These are phyloP conservation scores for Aethina tumida DNA, from an alignment of 1,140 invertebrate species.

Conservation along the genomic window DNA sequence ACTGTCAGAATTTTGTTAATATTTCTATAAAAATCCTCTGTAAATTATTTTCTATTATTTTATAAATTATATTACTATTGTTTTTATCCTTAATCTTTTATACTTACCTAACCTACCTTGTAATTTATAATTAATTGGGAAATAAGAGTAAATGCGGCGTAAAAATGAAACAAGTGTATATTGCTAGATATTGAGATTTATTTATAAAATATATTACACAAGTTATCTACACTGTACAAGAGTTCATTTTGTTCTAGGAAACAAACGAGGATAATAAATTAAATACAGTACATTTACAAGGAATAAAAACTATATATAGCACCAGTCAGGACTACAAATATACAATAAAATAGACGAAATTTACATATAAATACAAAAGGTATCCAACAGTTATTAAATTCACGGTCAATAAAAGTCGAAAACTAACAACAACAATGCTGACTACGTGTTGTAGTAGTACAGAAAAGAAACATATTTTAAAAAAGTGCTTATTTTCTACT, in stretches of 20 bases:
- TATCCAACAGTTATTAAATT: too few species aligned
- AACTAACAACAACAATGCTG: neutral
- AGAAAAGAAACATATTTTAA: too few species aligned
- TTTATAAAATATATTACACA: slow-evolving; percentile 41
- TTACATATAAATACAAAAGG: slow-evolving; percentile 28
- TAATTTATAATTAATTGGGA: too few species aligned
- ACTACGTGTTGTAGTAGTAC: too few species aligned
- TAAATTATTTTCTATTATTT: too few species aligned
- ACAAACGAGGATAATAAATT: slow-evolving; percentile 28
- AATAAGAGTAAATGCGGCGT: neutral
- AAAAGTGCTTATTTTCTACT: too few species aligned
- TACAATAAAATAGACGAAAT: slow-evolving; percentile 23
- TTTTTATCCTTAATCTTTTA: too few species aligned
- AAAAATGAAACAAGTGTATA: slow-evolving; percentile 8
- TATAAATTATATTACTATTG: too few species aligned
- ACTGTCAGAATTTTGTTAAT: too few species aligned
- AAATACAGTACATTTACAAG: slow-evolving; percentile 27
- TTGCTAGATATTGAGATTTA: slow-evolving; percentile 35
- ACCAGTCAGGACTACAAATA: slow-evolving; percentile 35
- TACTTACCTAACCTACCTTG: too few species aligned
- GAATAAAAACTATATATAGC: slow-evolving; percentile 32
- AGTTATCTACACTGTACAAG: slow-evolving; percentile 39
- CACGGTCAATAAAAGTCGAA: slow-evolving; percentile 3
- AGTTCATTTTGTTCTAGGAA: slow-evolving; percentile 25
- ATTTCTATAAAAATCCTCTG: too few species aligned